Percentiles rank a stretch among this genome's conserved stretches.
These are phyloP conservation scores for Cerceris rybyensis DNA, from an alignment of 2,888 invertebrate species.

Conservation along the genomic window DNA sequence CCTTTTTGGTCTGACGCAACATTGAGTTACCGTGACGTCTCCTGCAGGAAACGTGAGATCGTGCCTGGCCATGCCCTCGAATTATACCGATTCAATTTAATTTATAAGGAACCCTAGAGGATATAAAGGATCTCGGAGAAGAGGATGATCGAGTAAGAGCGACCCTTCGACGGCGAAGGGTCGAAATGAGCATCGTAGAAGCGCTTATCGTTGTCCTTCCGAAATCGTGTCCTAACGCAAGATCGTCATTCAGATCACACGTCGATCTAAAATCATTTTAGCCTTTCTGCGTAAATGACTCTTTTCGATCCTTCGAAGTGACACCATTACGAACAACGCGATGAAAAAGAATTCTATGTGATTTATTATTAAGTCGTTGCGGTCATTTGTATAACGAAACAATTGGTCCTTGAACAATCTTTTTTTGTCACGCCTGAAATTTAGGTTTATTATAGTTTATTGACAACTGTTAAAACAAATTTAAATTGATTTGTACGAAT, in stretches of 20 bases:
- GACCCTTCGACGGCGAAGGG: slow-evolving; percentile 15
- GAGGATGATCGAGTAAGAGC: slow-evolving; percentile 33
- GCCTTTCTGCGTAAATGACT: slow-evolving; percentile 27
- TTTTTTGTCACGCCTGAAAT: slow-evolving; percentile 2
- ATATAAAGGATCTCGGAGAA: slow-evolving; percentile 32
- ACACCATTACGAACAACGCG: slow-evolving; percentile 15
- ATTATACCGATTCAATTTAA: slow-evolving; percentile 73
- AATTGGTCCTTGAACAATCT: neutral
- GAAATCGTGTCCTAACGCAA: slow-evolving; percentile 31
- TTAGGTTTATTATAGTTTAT: no score
- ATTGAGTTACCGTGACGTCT: slow-evolving; percentile 15
- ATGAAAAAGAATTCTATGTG: neutral
- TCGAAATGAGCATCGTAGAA: slow-evolving; percentile 27
- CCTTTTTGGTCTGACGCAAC: slow-evolving; percentile 13
- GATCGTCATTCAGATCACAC: slow-evolving; percentile 44
- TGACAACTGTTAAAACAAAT: no score
- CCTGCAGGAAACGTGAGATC: neutral
- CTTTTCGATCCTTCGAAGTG: slow-evolving; percentile 17
- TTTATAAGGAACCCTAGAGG: slow-evolving; percentile 63
- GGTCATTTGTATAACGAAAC: neutral
- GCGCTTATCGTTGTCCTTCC: slow-evolving; percentile 41
- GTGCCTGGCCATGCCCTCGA: slow-evolving; percentile 55
- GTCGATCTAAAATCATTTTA: slow-evolving; percentile 19
- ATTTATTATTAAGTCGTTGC: neutral
- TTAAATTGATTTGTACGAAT: no score